Conservation (phyloP, 37 sponge, comb jelly and placozoan genomes). For the Geodia barretti region DNA sequence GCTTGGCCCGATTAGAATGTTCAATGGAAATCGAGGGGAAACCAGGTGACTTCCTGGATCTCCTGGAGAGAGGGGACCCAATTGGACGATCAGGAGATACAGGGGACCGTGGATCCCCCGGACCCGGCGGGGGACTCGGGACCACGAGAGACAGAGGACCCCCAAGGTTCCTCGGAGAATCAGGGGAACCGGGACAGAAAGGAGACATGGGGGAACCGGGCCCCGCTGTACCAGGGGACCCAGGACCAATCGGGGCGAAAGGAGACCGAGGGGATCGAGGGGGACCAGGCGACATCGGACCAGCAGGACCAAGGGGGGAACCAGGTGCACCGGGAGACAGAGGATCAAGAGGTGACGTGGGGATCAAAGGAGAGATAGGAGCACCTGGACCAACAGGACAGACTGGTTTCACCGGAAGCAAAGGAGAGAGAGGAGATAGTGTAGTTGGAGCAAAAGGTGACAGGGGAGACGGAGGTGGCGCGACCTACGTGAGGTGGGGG, state of each 20-base stretch:
- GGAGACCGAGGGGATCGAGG: background rate
- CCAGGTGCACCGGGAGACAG: too few relatives aligned
- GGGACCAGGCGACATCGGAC: background rate
- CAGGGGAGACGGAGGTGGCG: background rate
- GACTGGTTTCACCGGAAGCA: too few relatives aligned
- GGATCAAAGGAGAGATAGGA: background rate
- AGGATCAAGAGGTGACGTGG: background rate
- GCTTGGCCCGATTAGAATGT: too few relatives aligned
- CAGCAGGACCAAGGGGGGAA: too few relatives aligned
- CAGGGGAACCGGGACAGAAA: background rate
- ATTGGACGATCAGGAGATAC: background rate
- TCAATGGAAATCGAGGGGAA: too few relatives aligned
- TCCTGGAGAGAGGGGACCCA: background rate
- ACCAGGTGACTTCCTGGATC: too few relatives aligned
- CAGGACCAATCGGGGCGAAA: background rate
- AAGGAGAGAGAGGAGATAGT: too few relatives aligned
- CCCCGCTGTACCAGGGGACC: background rate
- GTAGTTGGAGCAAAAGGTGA: too few relatives aligned
- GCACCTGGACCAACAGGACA: background rate
- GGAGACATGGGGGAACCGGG: background rate
- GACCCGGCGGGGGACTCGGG: background rate
- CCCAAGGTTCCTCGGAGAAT: background rate
- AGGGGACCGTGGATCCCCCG: background rate
- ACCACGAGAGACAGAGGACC: background rate
- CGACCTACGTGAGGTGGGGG: background rate